Base-by-base conservation (phyloP, 2,113 vertebrate species). In the Lontra canadensis region DNA sequence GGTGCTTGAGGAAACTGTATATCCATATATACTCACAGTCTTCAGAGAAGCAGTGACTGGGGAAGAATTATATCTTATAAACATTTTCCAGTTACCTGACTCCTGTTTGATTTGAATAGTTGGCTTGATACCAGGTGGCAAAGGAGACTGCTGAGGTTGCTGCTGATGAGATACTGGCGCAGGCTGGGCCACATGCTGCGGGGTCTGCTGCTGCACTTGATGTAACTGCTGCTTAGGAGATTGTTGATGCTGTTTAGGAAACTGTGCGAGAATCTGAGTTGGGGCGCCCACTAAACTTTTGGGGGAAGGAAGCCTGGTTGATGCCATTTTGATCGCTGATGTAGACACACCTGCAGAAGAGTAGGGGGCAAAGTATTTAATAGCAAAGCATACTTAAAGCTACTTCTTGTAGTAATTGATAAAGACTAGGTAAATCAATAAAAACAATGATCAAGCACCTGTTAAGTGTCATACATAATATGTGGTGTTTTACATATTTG, bases 81-180 rank as follows among this genome's bases (percentile, higher is more conserved):
- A 93, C 14, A 92, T 39, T 88, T 92, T 69, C 88, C 87, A 97
- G 82, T 98, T 98, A 99, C 99, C 99, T 89, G 99, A 99, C 98
- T 99, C 99, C 87, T 99, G 99, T 95, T 99, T 99, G 98, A 99
- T 99, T 98, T 99, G 99, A 90, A 99, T 99, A 98, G 99, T 99
- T 97, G 99, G 99, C 95, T 99, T 99, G 97, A 99, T 98, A 61
- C 99, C 99, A 6, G 99, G 98, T 0, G 99, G 98, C 88, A 99
- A 96, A 95, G 98, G 98, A 93, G 98, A 97, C 10, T 98, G 99
- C 97, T 99, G 99, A 3, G 98, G 98, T 91, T 97, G 98, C 5
- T 98, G 98, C 23, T 99, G 88, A 63, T 98, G 96, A 29, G 99
- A 96, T 7, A 91, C 97, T 23, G 98, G 44, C 15, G 99, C 98